Evolutionary conservation across 1,140 invertebrate genomes (phyloP).

Genomic region (Chironomus striatipennis): DNA sequence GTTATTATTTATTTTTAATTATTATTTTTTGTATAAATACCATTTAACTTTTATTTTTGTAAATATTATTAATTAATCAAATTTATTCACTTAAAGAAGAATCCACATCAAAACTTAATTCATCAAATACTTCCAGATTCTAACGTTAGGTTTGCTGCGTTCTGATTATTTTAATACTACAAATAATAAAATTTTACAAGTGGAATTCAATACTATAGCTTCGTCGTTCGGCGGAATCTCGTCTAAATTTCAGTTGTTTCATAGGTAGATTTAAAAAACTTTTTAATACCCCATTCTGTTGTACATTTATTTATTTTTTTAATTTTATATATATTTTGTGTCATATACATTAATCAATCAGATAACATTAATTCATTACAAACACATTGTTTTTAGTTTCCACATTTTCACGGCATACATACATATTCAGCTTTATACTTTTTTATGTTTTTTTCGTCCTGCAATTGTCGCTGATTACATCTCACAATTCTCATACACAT

Average conservation of each 20-base stretch:
- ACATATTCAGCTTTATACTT: not conserved
- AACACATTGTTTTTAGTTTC: too few relatives aligned
- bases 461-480: not conserved
- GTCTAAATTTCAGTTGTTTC: slow-evolving; percentile 49
- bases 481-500: not conserved
- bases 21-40: slow-evolving; percentile 5
- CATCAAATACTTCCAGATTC: slow-evolving; percentile 25
- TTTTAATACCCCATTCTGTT: too few relatives aligned
- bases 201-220: slow-evolving; percentile 67
- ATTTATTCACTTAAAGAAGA: not conserved
- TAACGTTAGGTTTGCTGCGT: slow-evolving; percentile 55
- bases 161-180: slow-evolving; percentile 68
- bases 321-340: too few relatives aligned
- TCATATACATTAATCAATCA: too few relatives aligned
- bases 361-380: too few relatives aligned
- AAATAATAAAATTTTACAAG: slow-evolving; percentile 57
- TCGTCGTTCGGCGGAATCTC: slow-evolving; percentile 60
- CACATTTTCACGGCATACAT: not conserved
- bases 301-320: too few relatives aligned
- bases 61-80: not conserved
- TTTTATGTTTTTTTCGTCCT: too few relatives aligned
- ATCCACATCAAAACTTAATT: not conserved
- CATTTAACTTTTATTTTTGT: slow-evolving; percentile 30
- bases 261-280: slow-evolving; percentile 48
- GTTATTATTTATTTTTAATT: slow-evolving; percentile 4